These are phyloP conservation scores for Pandion haliaetus DNA, from an alignment of 2,113 vertebrate genomes.

Conservation along the genomic window DNA sequence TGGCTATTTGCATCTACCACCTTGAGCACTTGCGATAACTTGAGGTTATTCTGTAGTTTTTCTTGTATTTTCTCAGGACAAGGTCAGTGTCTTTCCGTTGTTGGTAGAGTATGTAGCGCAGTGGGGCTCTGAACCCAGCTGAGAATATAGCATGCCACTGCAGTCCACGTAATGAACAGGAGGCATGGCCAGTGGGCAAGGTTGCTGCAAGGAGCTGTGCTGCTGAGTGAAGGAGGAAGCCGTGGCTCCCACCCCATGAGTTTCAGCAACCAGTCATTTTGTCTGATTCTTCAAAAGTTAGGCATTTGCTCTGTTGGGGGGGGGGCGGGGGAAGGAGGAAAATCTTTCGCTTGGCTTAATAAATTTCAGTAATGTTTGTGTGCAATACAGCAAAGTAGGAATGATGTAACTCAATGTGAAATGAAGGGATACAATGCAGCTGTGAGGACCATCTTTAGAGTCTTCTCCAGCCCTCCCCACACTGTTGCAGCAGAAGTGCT, in stretches of 20 bases:
- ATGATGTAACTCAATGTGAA: background rate
- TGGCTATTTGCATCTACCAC: fast-evolving
- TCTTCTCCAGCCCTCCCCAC: background rate
- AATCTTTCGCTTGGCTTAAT: background rate
- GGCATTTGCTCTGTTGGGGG: background rate
- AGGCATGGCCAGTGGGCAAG: background rate
- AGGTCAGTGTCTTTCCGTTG: background rate
- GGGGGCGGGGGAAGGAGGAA: background rate
- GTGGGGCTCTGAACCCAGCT: background rate
- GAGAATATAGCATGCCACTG: background rate
- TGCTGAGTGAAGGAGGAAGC: background rate
- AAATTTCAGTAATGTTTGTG: background rate
- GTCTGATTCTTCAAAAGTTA: background rate
- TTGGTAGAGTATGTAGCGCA: background rate
- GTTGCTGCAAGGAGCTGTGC: background rate
- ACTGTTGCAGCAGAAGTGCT: background rate
- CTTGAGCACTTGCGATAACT: background rate
- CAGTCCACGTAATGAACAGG: background rate
- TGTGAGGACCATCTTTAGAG: background rate
- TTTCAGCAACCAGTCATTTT: background rate
- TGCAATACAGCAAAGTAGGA: background rate
- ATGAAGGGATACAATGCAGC: background rate
- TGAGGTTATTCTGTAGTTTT: background rate
- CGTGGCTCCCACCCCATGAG: fast-evolving
- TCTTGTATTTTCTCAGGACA: background rate